Base-by-base conservation (phyloP, 2,797 vertebrate genomes). In the Danio jaintianensis region DNA sequence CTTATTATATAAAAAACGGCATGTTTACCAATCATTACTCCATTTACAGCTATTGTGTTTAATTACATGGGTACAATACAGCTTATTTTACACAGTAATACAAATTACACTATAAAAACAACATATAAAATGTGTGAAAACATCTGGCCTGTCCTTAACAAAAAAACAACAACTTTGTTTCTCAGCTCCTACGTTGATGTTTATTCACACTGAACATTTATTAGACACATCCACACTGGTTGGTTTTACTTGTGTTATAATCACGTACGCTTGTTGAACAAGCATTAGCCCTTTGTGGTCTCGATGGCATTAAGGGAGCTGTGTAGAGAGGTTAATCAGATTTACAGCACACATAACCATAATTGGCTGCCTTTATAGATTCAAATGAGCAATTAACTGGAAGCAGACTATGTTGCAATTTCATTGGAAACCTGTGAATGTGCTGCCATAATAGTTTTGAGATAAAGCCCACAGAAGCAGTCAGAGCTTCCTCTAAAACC, bases 311-410 rank as follows among this genome's bases (percentile, higher is more conserved):
- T 87, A 85, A 83, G 62, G 59, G 56, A 83, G 67, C 42, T 20
- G 38, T 43, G 63, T 52, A 67, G 18, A 73, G 62, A 85, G 73
- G 69, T 83, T 90, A 89, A 91, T 91, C 86, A 91, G 85, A 91
- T 93, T 91, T 88, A 89, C 86, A 71, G 50, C 72, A 80, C 69
- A 76, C 81, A 84, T 89, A 86, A 90, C 86, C 75, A 85, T 88
- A 91, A 90, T 86, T 87, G 87, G 86, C 79, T 85, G 70, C 67
- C 80, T 91, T 89, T 85, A 89, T 86, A 66, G 85, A 87, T 87
- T 89, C 76, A 81, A 81, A 83, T 87, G 62, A 89, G 90, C 90
- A 93, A 91, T 92, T 86, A 89, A 85, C 76, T 75, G 75, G 42
- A 6, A 55, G 73, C 69, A 87, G 86, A 87, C 81, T 83, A 82